Evolutionary conservation across 2,888 invertebrate species (phyloP), one percentile per base, ranked within the genome.

Genomic region (Philaethria dido): DNA sequence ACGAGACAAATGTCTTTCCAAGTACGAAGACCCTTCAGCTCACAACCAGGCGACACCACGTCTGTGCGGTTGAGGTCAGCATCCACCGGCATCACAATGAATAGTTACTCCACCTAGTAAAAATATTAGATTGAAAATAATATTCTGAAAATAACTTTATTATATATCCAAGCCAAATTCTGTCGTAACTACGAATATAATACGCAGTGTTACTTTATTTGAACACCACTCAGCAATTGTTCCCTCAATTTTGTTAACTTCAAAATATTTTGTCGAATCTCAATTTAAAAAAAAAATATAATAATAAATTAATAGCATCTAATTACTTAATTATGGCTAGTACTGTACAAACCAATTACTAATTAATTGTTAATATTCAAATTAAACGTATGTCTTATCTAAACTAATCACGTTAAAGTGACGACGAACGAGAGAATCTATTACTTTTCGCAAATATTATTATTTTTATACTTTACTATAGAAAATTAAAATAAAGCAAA

Each of bases 31-130:
- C 92, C 92, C 84, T 85, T 91, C 85, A 90, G 86, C 83, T 90
- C 92, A 91, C 89, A 92, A 90, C 86, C 90, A 88, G 87, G 89
- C 87, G 89, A 90, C 92, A 88, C 93, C 90, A 89, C 92, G 89
- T 89, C 92, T 89, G 89, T 92, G 87, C 89, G 85, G 85, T 89
- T 86, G 81, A 86, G 87, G 91, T 89, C 91, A 87, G 91, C 93
- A 93, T 93, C 93, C 93, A 93, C 90, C 93, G 93, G 93, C 93
- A 93, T 93, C 93, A 93, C 93, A 93, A 88, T 89, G 87, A 92
- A 89, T 90, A 87, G 87, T 90, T 87, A 86, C 92, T 84, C 90
- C 90, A 91, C 92, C 92, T 92, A 79, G 64, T 74, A 73, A 57
- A 60, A 60, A 45, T 25, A 47, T 29, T 45, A 42, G 42, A n/a